Percentiles rank a stretch among this genome's conserved stretches.
These are phyloP conservation scores for Nomada lathburiana DNA, from an alignment of 2,888 invertebrate species.

Conservation along the genomic window DNA sequence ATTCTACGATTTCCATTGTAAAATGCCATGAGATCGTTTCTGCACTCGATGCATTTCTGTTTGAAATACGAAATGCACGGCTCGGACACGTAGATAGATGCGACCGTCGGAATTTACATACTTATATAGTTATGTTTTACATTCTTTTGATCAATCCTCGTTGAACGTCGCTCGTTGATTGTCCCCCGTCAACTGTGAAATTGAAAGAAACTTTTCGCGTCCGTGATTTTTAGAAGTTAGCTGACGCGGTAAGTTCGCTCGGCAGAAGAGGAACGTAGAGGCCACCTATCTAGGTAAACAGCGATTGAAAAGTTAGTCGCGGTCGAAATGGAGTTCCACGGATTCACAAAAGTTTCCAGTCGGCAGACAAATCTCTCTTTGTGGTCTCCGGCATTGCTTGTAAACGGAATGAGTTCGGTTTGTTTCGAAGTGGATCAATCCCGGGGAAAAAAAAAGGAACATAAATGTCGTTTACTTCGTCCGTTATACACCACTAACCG, in stretches of 20 bases:
- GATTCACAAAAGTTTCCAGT: constrained; percentile 74
- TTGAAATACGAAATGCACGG: too few relatives aligned
- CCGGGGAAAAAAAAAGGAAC: constrained; percentile 37
- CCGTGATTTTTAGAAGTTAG: constrained; percentile 59
- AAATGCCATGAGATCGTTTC: too few relatives aligned
- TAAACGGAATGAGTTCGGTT: constrained; percentile 37
- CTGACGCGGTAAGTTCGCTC: constrained; percentile 41
- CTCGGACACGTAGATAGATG: too few relatives aligned
- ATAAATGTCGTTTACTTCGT: constrained; percentile 19
- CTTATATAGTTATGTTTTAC: not conserved
- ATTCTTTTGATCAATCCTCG: not conserved
- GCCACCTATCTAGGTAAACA: constrained; percentile 77
- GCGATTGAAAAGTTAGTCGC: constrained; percentile 77
- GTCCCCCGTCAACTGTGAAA: constrained; percentile 53
- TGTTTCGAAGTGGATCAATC: constrained; percentile 75
- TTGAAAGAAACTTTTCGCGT: constrained; percentile 47
- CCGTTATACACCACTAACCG: too few relatives aligned
- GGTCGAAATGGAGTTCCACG: constrained; percentile 69
- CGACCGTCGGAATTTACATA: not conserved
- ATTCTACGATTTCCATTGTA: too few relatives aligned
- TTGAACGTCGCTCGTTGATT: constrained; percentile 40
- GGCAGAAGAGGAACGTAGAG: constrained; percentile 16
- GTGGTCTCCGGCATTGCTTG: constrained; percentile 43
- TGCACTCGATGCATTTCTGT: too few relatives aligned
- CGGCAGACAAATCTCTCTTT: constrained; percentile 72